phyloP scores from a whole-genome alignment of 53 echinoderm and acorn worm genomes.

The Stichopus horrens region DNA sequence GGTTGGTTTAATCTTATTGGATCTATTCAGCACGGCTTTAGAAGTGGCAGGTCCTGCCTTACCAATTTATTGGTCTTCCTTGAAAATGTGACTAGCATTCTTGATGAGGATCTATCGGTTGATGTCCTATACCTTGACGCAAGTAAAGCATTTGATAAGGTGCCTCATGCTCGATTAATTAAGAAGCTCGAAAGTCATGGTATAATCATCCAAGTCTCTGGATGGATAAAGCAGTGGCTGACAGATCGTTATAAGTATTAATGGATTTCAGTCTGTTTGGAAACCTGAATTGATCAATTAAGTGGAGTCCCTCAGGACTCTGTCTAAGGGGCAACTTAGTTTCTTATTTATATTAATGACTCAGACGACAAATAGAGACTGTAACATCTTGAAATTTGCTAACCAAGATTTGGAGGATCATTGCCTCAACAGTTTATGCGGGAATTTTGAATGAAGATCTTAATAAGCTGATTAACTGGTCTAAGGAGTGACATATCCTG shows the following conservation, averaged over 20 bases:
- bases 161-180: not conserved
- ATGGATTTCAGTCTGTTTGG: not conserved
- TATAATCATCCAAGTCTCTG: not conserved
- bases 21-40: constrained; percentile 26
- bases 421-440: constrained; percentile 18
- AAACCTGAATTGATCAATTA: too few relatives aligned
- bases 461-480: not conserved
- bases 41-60: constrained; percentile 37
- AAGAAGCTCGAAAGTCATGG: too few relatives aligned
- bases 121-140: not conserved
- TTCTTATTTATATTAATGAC: constrained; percentile 23
- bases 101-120: not conserved
- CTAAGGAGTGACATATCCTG: constrained; percentile 17
- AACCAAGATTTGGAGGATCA: not conserved
- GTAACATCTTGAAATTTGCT: constrained; percentile 18
- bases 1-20: constrained; percentile 22
- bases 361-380: not conserved
- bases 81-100: not conserved
- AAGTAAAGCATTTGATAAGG: constrained; percentile 11
- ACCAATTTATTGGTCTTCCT: constrained; percentile 34
- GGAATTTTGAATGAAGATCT: not conserved
- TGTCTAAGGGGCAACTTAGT: not conserved
- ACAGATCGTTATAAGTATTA: not conserved
- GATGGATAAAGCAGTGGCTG: not conserved
- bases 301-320: constrained; percentile 3